Evolutionary conservation across 1,140 invertebrate species (phyloP).

Genomic region (Portunus trituberculatus): DNA sequence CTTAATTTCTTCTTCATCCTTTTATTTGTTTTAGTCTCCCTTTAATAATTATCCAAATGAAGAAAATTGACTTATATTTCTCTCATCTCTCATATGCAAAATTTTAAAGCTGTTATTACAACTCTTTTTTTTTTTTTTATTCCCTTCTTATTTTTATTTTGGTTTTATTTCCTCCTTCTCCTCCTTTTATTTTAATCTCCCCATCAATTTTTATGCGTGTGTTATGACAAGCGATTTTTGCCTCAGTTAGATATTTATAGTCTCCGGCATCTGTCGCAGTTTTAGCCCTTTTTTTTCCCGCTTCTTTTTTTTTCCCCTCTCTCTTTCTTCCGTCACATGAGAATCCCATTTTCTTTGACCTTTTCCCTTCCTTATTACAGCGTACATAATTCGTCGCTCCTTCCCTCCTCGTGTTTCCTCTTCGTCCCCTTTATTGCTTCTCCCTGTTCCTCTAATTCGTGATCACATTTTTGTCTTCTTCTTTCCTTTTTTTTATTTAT

Average conservation of each 20-base stretch:
- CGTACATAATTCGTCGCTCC: constrained; percentile 8
- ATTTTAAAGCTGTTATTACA: too few relatives aligned
- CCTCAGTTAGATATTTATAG: not conserved
- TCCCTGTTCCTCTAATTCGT: not conserved
- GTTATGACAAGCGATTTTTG: not conserved
- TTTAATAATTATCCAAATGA: not conserved
- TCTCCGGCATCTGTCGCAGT: not conserved
- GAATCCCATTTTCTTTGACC: not conserved
- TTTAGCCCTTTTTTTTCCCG: not conserved
- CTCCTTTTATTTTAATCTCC: not conserved
- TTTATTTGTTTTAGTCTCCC: not conserved
- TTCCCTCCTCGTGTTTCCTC: not conserved
- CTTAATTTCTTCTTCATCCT: too few relatives aligned
- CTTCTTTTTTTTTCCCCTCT: not conserved
- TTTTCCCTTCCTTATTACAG: not conserved
- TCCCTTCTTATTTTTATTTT: not conserved
- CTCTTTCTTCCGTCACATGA: not conserved
- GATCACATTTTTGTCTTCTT: not conserved
- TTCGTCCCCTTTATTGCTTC: not conserved
- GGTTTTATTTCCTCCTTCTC: too few relatives aligned
- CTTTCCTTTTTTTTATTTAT: too few relatives aligned
- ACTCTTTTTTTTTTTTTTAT: not conserved
- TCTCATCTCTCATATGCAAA: not conserved
- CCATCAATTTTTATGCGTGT: not conserved
- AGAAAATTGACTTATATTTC: not conserved